phyloP scores from a whole-genome alignment of 2,797 vertebrate genomes.

The Sebastes kiyomatsui region DNA sequence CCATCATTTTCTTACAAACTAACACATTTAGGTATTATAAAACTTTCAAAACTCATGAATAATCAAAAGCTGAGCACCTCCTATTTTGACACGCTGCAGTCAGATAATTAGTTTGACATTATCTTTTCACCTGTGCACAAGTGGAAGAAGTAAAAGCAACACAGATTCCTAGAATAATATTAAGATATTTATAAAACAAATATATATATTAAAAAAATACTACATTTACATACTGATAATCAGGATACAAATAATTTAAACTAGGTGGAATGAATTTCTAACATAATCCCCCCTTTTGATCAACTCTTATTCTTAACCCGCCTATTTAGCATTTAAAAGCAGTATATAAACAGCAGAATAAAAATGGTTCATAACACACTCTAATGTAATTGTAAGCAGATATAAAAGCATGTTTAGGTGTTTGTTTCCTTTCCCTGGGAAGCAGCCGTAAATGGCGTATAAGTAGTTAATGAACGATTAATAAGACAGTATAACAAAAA shows the following conservation, averaged over 20 bases:
- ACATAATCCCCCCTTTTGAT: background rate
- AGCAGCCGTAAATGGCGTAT: background rate
- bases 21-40: slow-evolving; percentile 41
- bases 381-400: background rate
- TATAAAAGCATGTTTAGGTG: background rate
- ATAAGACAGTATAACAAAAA: background rate
- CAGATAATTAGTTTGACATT: slow-evolving; percentile 79
- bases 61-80: slow-evolving; percentile 63
- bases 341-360: background rate
- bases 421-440: background rate
- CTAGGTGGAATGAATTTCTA: background rate
- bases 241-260: background rate
- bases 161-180: slow-evolving; percentile 27
- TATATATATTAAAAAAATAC: background rate
- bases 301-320: background rate
- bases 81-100: slow-evolving; percentile 58
- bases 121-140: slow-evolving; percentile 71
- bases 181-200: background rate
- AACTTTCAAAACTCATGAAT: slow-evolving; percentile 59
- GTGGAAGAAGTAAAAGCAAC: slow-evolving; percentile 34
- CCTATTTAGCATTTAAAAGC: background rate
- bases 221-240: background rate
- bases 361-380: background rate
- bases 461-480: background rate
- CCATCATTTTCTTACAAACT: slow-evolving; percentile 27